These are phyloP conservation scores for Melanotaenia duboulayi DNA, from an alignment of 2,113 vertebrate species.

Conservation along the genomic window DNA sequence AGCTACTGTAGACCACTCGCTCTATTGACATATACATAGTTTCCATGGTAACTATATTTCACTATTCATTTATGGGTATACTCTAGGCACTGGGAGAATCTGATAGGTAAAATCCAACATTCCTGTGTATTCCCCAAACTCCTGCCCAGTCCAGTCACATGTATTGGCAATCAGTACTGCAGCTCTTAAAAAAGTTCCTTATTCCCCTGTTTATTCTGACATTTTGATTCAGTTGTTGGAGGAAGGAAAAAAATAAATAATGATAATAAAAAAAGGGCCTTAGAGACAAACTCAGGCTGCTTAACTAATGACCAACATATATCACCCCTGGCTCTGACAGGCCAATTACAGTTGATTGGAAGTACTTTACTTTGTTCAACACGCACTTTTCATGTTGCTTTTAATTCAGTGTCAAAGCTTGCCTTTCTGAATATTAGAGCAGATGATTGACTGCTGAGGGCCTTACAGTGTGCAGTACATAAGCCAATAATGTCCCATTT, in stretches of 20 bases:
- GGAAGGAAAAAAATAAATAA: constrained; percentile 27
- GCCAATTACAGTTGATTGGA: constrained; percentile 99
- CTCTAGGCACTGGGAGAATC: neutral
- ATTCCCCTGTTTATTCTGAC: constrained; percentile 80
- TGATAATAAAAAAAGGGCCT: constrained; percentile 73
- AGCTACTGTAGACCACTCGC: neutral
- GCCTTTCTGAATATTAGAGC: constrained; percentile 90
- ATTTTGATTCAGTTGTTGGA: constrained; percentile 92
- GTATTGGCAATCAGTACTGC: constrained; percentile 19
- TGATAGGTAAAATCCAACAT: constrained; percentile 23
- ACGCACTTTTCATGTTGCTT: constrained; percentile 97
- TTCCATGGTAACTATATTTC: constrained; percentile 32
- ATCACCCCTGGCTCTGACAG: constrained; percentile 96
- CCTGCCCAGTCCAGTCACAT: constrained; percentile 5
- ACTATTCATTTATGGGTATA: constrained; percentile 6
- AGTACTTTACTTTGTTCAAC: constrained; percentile 98
- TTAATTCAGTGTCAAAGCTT: constrained; percentile 98
- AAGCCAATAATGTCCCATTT: constrained; percentile 98
- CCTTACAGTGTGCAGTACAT: constrained; percentile 78
- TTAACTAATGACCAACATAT: constrained; percentile 96
- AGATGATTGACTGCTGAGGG: constrained; percentile 94
- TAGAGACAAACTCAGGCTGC: constrained; percentile 90
- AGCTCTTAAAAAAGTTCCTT: constrained; percentile 40
- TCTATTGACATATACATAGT: neutral
- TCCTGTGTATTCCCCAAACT: neutral